A percentile compares a stretch with the other conserved stretches of the same genome.
Conservation (phyloP, 2,888 invertebrate genomes). For the Timema podura region DNA sequence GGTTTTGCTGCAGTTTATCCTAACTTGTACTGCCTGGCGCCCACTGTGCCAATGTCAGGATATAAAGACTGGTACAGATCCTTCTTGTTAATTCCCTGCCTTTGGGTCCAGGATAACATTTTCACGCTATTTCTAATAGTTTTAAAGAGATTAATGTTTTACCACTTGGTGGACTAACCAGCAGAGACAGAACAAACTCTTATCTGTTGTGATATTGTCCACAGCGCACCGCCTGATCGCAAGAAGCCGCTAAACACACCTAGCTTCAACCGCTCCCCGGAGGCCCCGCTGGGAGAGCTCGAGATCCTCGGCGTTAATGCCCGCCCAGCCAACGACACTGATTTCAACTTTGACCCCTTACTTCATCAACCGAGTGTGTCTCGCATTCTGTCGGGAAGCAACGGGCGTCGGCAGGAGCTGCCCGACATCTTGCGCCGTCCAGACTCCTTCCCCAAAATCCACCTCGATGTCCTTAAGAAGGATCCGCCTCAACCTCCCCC, state of each 20-base stretch:
- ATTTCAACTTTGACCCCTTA: conserved; percentile 60
- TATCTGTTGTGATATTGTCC: not conserved
- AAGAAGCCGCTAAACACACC: conserved; percentile 35
- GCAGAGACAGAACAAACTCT: no score
- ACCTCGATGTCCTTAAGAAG: conserved; percentile 26
- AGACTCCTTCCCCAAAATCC: conserved; percentile 42
- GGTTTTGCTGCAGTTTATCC: no score
- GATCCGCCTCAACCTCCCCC: conserved; percentile 23
- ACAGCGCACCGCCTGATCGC: conserved; percentile 24
- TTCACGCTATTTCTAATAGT: no score
- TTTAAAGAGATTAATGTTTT: no score
- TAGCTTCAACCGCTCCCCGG: conserved; percentile 30
- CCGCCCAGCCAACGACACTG: conserved; percentile 38
- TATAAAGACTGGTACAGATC: no score
- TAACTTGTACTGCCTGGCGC: no score
- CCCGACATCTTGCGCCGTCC: conserved; percentile 45
- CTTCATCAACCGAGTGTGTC: conserved; percentile 79
- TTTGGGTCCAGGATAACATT: no score
- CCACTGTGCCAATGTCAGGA: no score
- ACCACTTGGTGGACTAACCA: no score
- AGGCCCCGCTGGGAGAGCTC: conserved; percentile 29
- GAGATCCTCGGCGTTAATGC: conserved; percentile 33
- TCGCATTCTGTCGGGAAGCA: conserved; percentile 79
- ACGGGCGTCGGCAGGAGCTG: conserved; percentile 59
- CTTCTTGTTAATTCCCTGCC: no score